Evolutionary conservation across 2,797 vertebrate species (phyloP).

Genomic region (Cygnus olor): DNA sequence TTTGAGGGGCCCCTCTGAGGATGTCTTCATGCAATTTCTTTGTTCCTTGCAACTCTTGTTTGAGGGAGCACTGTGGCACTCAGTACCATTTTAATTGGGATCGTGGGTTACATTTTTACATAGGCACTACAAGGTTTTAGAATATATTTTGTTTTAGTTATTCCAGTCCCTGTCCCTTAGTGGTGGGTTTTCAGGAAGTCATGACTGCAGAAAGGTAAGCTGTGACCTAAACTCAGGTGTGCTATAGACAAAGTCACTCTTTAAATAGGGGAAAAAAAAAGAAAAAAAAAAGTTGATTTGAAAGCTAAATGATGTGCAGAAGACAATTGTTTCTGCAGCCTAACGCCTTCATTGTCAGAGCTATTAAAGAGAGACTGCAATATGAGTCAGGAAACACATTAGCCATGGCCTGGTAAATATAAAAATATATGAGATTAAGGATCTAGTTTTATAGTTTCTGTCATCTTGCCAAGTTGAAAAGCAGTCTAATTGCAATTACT

Average conservation of each 20-base stretch:
- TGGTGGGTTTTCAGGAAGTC: neutral
- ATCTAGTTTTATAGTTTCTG: neutral
- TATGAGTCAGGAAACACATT: neutral
- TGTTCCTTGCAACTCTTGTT: neutral
- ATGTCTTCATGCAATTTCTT: neutral
- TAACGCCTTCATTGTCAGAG: neutral
- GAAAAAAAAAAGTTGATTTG: neutral
- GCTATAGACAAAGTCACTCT: neutral
- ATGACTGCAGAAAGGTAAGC: neutral
- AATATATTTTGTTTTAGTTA: neutral
- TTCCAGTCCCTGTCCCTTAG: neutral
- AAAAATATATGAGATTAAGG: neutral
- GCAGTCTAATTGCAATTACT: neutral
- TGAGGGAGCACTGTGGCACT: neutral
- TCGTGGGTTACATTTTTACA: neutral
- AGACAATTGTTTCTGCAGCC: neutral
- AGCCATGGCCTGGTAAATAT: neutral
- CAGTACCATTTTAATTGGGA: neutral
- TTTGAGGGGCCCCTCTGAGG: neutral
- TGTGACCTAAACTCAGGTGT: neutral
- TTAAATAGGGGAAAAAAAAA: neutral
- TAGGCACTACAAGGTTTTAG: neutral
- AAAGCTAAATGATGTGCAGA: neutral
- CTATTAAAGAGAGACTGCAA: neutral
- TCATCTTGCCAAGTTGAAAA: conserved; percentile 16